Percentiles rank a stretch among this genome's conserved stretches.
Conservation (phyloP, 2,797 vertebrate species). For the Macropodus opercularis region DNA sequence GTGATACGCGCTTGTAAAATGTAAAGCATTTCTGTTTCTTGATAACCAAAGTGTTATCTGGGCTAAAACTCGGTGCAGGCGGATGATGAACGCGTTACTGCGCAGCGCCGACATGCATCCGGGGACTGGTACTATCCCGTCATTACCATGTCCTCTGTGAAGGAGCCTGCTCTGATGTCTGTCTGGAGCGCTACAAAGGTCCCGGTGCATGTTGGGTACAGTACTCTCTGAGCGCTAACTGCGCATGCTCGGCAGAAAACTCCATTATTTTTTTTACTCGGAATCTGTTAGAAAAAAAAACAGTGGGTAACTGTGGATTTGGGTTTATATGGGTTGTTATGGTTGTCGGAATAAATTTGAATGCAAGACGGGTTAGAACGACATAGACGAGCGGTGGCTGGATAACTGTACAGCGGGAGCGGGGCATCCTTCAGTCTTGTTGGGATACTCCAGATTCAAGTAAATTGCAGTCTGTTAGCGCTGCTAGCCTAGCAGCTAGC, state of each 20-base stretch:
- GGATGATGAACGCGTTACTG: not conserved
- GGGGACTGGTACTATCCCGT: constrained; percentile 41
- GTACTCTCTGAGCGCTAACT: constrained; percentile 59
- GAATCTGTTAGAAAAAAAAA: constrained; percentile 82
- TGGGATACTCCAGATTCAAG: constrained; percentile 81
- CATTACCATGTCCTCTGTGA: constrained; percentile 60
- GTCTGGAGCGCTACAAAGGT: constrained; percentile 78
- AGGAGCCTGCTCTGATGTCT: constrained; percentile 55
- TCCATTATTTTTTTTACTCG: constrained; percentile 90
- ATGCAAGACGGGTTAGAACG: constrained; percentile 41
- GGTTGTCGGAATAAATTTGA: constrained; percentile 47
- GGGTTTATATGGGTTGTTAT: constrained; percentile 75
- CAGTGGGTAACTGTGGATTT: constrained; percentile 80
- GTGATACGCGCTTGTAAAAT: too few relatives aligned
- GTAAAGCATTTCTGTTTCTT: not conserved
- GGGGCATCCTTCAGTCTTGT: constrained; percentile 72
- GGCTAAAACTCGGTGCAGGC: not conserved
- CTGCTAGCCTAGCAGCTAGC: constrained; percentile 67
- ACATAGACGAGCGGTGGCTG: constrained; percentile 45
- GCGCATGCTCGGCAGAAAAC: constrained; percentile 89
- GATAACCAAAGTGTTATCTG: not conserved
- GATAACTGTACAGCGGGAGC: constrained; percentile 61
- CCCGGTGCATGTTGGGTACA: constrained; percentile 81
- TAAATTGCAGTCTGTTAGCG: constrained; percentile 81
- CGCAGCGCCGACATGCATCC: constrained; percentile 16